These are phyloP conservation scores for Salvelinus fontinalis DNA, from an alignment of 2,113 vertebrate genomes.

Conservation along the genomic window DNA sequence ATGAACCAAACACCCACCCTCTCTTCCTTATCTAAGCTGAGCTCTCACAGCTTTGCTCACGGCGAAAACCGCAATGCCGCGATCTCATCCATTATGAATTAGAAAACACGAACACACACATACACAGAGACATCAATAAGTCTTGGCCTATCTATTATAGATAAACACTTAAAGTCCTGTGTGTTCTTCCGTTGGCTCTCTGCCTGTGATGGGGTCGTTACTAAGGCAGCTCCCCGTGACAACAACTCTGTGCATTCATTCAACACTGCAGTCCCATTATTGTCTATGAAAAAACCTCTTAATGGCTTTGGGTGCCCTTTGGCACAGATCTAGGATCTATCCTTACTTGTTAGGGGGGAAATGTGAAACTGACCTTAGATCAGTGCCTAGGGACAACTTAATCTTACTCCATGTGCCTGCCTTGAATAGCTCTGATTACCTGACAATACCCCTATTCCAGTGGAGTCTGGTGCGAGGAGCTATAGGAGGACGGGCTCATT, in stretches of 20 bases:
- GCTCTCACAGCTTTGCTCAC: conserved; percentile 33
- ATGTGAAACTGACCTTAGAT: conserved; percentile 26
- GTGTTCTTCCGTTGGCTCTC: background rate
- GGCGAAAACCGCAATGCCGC: conserved; percentile 25
- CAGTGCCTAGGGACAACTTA: conserved; percentile 5
- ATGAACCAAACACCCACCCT: conserved; percentile 11
- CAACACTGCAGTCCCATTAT: too few relatives aligned
- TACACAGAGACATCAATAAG: background rate
- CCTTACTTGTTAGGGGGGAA: conserved; percentile 19
- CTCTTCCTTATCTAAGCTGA: background rate
- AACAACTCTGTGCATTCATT: too few relatives aligned
- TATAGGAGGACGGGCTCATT: too few relatives aligned
- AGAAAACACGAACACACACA: conserved; percentile 30
- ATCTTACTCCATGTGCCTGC: too few relatives aligned
- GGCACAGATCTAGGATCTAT: background rate
- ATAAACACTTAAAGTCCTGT: background rate
- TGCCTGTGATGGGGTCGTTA: background rate
- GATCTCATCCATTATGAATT: conserved; percentile 60
- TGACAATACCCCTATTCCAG: too few relatives aligned
- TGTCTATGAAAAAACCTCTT: too few relatives aligned
- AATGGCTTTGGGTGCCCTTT: too few relatives aligned
- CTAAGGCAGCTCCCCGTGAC: too few relatives aligned
- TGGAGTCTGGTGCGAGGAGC: too few relatives aligned
- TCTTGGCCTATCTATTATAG: background rate
- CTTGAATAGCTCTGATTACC: too few relatives aligned